Base-by-base conservation (phyloP, 2,888 invertebrate genomes). In the Eupithecia inturbata region DNA sequence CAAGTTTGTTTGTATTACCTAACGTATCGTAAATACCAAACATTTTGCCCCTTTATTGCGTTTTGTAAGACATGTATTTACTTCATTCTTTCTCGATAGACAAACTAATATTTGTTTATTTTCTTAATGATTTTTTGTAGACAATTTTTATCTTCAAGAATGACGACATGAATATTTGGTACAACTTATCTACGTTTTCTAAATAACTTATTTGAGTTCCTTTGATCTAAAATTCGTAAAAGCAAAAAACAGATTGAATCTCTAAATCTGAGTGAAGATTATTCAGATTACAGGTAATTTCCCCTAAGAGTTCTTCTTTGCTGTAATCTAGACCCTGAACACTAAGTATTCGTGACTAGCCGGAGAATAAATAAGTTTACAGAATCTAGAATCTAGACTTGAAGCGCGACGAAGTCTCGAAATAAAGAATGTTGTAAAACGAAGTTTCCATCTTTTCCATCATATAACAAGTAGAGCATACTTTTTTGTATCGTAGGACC, bases 281-380 rank as follows among this genome's bases (percentile, higher is more conserved):
- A 60, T 70, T 76, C 63, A 64, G 71, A 74, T 80, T 77, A 76
- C 71, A 75, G 74, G 66, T 77, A 77, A 80, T 80, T 78, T 80
- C 79, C 79, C 78, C 66, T 64, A 68, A 74, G 78, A 64, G 66
- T 74, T 71, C 67, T 70, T 76, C 64, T 77, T 72, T 63, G 68
- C 64, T 39, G 70, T 77, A 72, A 74, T 67, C 75, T 77, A 78
- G 77, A 75, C 57, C n/a, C 49, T 64, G 64, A 64, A n/a, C 71
- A 36, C 22, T 26, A 19, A 49, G 45, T 49, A n/a, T 49, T 49
- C 2, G 45, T 19, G 6, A 49, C 41, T 49, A 49, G 45, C n/a
- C 45, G 19, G 45, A n/a, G 6, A 49, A 49, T n/a, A 49, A 10
- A 16, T 57, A 62, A 49, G 10, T 68, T 72, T 53, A 60, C 39